phyloP scores from a whole-genome alignment of 2,797 vertebrate species.

The Oreochromis grahami region DNA sequence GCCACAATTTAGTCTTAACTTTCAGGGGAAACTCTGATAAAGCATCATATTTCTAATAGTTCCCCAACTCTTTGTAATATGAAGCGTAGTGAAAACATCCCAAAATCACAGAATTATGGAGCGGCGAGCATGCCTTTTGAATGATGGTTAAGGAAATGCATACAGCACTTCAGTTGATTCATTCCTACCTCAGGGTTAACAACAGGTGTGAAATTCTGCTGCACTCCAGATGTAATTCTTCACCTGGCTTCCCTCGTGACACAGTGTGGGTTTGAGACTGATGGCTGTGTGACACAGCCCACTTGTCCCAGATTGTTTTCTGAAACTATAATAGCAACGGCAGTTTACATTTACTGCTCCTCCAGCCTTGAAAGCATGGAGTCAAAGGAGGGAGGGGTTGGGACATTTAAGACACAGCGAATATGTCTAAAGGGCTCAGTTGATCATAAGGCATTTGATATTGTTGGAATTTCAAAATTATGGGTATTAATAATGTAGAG shows the following conservation, averaged over 20 bases:
- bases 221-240: constrained; percentile 28
- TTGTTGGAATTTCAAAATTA: neutral
- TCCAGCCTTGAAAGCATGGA: constrained; percentile 18
- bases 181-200: neutral
- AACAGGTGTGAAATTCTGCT: neutral
- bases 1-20: neutral
- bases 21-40: neutral
- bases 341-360: constrained; percentile 23
- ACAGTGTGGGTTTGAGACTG: constrained; percentile 21
- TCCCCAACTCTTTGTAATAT: neutral
- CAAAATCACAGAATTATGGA: neutral
- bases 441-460: neutral
- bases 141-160: neutral
- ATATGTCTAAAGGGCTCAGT: neutral
- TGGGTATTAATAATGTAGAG: neutral
- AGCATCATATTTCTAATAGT: neutral
- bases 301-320: constrained; percentile 46
- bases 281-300: constrained; percentile 27
- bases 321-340: constrained; percentile 11
- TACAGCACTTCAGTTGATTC: neutral
- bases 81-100: neutral
- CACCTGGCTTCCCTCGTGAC: constrained; percentile 41
- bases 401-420: neutral
- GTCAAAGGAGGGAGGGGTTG: neutral
- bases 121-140: neutral